Conservation (phyloP, 2,888 invertebrate genomes). For the Reticulitermes lucifugus region DNA sequence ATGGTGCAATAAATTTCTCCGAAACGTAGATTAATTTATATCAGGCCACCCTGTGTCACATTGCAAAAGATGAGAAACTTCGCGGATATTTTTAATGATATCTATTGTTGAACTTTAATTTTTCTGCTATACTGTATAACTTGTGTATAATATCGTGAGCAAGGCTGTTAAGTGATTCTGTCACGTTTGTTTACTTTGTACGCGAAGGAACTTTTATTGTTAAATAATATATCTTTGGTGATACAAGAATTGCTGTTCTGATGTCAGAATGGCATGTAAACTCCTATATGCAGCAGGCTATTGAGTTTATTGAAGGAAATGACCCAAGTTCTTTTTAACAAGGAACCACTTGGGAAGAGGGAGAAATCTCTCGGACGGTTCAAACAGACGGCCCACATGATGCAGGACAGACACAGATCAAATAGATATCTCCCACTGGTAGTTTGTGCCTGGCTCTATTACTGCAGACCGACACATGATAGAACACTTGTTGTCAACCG, state of each 20-base stretch:
- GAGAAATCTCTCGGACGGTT: slow-evolving; percentile 21
- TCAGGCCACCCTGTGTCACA: no score
- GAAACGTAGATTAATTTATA: no score
- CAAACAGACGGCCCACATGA: slow-evolving; percentile 33
- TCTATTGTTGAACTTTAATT: no score
- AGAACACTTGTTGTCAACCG: slow-evolving; percentile 36
- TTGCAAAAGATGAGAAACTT: no score
- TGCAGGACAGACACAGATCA: slow-evolving; percentile 25
- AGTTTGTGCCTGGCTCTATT: neutral
- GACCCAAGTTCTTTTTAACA: slow-evolving; percentile 53
- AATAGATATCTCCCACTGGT: slow-evolving; percentile 30
- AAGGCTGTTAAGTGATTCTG: neutral
- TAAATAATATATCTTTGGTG: neutral
- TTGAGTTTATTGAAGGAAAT: slow-evolving; percentile 54
- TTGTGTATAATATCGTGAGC: neutral
- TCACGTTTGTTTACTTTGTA: neutral
- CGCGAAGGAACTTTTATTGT: neutral
- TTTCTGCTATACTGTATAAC: no score
- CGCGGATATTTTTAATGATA: no score
- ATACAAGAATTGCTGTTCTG: neutral
- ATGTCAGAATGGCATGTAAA: slow-evolving; percentile 13
- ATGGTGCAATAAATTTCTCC: no score
- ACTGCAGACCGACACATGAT: neutral
- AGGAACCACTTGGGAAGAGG: slow-evolving; percentile 48
- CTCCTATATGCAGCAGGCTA: slow-evolving; percentile 47